phyloP scores from a whole-genome alignment of 2,888 invertebrate species.

The Nasonia oneida region DNA sequence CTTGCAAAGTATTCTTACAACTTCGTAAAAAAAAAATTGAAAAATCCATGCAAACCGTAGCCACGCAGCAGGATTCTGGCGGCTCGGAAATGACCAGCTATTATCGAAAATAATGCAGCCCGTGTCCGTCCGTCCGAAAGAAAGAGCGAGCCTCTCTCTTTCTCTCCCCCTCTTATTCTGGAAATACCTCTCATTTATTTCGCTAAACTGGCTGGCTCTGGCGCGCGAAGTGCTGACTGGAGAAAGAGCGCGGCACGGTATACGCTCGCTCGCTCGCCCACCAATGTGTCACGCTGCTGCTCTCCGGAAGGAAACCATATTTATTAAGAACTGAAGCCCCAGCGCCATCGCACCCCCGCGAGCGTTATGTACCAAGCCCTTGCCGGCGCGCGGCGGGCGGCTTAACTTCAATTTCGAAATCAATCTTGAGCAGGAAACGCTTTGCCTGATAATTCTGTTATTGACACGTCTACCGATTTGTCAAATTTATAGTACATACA shows the following conservation, averaged over 20 bases:
- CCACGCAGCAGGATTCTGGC: no score
- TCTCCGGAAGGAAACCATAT: constrained; percentile 71
- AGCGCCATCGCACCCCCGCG: constrained; percentile 44
- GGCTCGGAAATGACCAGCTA: neutral
- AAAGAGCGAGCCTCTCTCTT: neutral
- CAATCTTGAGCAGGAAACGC: constrained; percentile 60
- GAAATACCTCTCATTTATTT: constrained; percentile 51
- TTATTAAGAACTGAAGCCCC: constrained; percentile 73
- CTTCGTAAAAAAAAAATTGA: no score
- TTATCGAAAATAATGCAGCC: neutral
- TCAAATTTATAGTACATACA: neutral
- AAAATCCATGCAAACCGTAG: no score
- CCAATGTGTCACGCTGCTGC: constrained; percentile 60
- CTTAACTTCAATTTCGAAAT: constrained; percentile 61
- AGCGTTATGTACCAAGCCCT: neutral
- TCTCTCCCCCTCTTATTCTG: neutral
- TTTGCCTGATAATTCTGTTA: constrained; percentile 49
- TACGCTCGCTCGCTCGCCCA: constrained; percentile 2
- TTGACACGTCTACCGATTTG: constrained; percentile 52
- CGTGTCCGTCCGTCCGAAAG: neutral
- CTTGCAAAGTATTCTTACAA: no score
- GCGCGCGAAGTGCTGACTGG: neutral
- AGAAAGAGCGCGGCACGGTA: neutral
- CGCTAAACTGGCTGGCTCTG: constrained; percentile 43
- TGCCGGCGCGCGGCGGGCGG: neutral